Evolutionary conservation across 2,113 vertebrate genomes (phyloP).

Genomic region (Bufo bufo): DNA sequence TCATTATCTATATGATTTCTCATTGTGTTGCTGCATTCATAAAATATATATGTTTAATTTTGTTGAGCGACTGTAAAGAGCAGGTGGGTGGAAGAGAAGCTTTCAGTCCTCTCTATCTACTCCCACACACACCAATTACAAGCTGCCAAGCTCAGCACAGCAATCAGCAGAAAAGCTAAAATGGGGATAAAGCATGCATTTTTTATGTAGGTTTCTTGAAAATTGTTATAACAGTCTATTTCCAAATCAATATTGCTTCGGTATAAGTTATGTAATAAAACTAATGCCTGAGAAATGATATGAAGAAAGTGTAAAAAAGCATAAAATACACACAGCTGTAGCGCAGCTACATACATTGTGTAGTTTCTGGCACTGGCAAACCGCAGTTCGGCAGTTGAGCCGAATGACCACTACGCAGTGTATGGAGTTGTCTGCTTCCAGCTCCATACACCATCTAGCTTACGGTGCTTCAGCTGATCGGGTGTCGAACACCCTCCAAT

Average conservation of each 20-base stretch:
- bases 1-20: conserved; percentile 4
- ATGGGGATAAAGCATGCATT: not conserved
- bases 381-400: too few relatives aligned
- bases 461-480: too few relatives aligned
- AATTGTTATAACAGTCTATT: not conserved
- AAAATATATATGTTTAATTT: not conserved
- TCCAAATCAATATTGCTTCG: not conserved
- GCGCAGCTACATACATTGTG: too few relatives aligned
- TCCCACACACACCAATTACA: conserved; percentile 11
- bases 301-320: too few relatives aligned
- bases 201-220: not conserved
- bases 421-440: too few relatives aligned
- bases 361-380: too few relatives aligned
- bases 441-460: too few relatives aligned
- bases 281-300: too few relatives aligned
- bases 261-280: not conserved
- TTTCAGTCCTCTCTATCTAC: conserved; percentile 9
- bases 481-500: too few relatives aligned
- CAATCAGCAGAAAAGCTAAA: conserved; percentile 2
- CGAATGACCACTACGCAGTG: too few relatives aligned
- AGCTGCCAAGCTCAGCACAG: not conserved
- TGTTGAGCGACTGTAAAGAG: conserved; percentile 3
- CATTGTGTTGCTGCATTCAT: conserved; percentile 6
- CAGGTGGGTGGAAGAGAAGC: conserved; percentile 1
- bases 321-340: too few relatives aligned